Evolutionary conservation across 2,888 invertebrate species (phyloP), one percentile per base, ranked within the genome.

Genomic region (Linnaemya tessellans): DNA sequence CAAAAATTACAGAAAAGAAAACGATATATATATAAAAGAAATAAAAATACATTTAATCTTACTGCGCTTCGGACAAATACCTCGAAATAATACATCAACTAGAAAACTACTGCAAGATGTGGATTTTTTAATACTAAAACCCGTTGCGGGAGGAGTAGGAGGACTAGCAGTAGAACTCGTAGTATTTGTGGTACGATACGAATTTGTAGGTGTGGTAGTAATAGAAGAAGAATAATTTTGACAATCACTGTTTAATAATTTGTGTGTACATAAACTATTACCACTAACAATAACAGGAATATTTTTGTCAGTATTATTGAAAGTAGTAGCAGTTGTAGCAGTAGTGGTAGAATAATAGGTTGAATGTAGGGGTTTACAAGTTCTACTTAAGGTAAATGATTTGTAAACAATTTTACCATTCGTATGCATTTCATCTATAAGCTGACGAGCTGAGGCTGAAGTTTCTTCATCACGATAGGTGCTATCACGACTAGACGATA

Each of bases 61-160:
- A 91, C 91, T 92, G 91, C 91, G 89, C 89, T 91, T 85, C 85
- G 85, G 90, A 91, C 91, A 92, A 92, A 92, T 93, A 93, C 93
- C 92, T 93, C 93, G 92, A 92, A 93, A 93, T 90, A 93, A 90
- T 89, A 92, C 90, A 92, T 92, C 92, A 90, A 93, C 92, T 90
- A 93, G 92, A 91, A 93, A 93, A 92, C 92, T 93, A 93, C 93
- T 93, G 93, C 93, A 93, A 90, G 92, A 93, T 90, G 92, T 92
- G 90, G 93, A 93, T 92, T 93, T 93, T 90, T 92, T 92, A 89
- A 93, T 92, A 89, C 90, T 89, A 89, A 89, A 91, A 51, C 82
- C 85, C 79, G 82, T 25, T 84, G 89, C 88, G 88, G 86, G 84
- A 87, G 84, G 86, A 84, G 79, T 78, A 79, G 84, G 73, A 79